These are phyloP conservation scores for Mormyrops boulengeri DNA, from an alignment of 2,797 vertebrate genomes.

Conservation along the genomic window DNA sequence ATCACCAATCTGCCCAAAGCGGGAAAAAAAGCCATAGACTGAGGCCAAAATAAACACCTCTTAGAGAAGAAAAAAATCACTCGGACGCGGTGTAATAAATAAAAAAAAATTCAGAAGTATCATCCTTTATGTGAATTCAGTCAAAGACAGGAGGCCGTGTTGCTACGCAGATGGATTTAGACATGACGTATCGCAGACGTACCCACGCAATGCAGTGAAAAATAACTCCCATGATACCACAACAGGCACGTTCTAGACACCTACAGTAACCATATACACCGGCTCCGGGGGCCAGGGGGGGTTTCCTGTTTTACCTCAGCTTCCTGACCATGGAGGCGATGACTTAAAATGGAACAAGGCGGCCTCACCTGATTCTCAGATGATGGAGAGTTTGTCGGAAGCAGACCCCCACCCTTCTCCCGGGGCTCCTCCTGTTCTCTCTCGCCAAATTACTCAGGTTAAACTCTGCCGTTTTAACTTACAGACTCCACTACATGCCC, in stretches of 20 bases:
- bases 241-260: conserved; percentile 17
- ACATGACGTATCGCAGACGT: neutral
- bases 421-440: neutral
- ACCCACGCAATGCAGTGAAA: neutral
- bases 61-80: neutral
- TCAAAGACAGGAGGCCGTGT: neutral
- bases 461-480: neutral
- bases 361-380: neutral
- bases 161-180: neutral
- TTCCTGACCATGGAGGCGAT: neutral
- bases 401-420: neutral
- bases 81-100: neutral
- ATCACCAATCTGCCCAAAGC: neutral
- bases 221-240: neutral
- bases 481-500: neutral
- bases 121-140: neutral
- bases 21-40: neutral
- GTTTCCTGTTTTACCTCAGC: neutral
- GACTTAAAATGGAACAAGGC: neutral
- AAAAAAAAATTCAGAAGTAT: neutral
- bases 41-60: conserved; percentile 4
- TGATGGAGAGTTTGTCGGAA: neutral
- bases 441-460: neutral
- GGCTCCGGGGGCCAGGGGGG: neutral
- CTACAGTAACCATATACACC: neutral